Conservation (phyloP, 2,888 invertebrate genomes). For the Melanostoma mellinum region DNA sequence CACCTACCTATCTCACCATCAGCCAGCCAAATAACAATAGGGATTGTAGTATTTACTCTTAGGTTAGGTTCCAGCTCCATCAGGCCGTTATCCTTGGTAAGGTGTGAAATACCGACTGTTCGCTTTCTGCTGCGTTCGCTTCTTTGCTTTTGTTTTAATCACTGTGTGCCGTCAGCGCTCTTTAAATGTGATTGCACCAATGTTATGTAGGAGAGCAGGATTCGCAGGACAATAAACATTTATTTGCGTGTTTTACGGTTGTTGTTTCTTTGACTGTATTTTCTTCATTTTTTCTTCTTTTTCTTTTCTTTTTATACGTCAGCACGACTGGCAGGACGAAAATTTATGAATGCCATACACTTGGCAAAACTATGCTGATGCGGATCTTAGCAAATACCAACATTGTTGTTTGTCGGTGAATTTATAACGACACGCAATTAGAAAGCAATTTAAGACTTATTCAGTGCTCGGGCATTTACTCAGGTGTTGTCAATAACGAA, state of each 20-base stretch:
- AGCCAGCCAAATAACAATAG: constrained; percentile 49
- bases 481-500: too few relatives aligned
- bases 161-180: constrained; percentile 33
- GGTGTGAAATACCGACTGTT: constrained; percentile 61
- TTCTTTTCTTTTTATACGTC: not conserved
- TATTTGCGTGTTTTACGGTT: constrained; percentile 66
- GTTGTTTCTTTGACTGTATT: constrained; percentile 20
- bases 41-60: constrained; percentile 48
- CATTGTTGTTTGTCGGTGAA: too few relatives aligned
- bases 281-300: not conserved
- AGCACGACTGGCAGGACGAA: constrained; percentile 10
- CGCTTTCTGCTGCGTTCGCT: constrained; percentile 21
- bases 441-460: too few relatives aligned
- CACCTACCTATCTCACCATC: constrained; percentile 8
- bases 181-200: constrained; percentile 38
- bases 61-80: constrained; percentile 7
- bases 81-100: constrained; percentile 61
- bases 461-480: too few relatives aligned
- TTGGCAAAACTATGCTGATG: too few relatives aligned
- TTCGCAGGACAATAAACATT: constrained; percentile 65
- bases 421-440: too few relatives aligned
- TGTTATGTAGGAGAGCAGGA: constrained; percentile 12
- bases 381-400: too few relatives aligned
- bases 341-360: constrained; percentile 33
- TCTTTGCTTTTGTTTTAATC: constrained; percentile 56